A percentile compares a stretch with the other conserved stretches of the same genome.
Evolutionary conservation across 2,113 vertebrate species (phyloP).

Genomic region (Neolamprologus sp.): DNA sequence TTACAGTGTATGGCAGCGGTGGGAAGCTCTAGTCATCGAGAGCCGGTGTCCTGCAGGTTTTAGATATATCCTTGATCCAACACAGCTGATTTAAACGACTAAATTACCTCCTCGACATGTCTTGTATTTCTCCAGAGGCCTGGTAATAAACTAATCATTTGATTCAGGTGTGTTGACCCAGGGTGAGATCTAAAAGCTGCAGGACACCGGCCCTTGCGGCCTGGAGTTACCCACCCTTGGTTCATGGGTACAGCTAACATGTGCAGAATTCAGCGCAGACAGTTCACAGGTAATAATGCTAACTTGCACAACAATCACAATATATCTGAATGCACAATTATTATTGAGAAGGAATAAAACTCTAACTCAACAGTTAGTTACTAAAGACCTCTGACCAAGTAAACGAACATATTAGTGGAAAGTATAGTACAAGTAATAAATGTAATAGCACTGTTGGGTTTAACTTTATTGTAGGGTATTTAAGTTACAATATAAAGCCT

Average conservation of each 20-base stretch:
- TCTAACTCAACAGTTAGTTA: background rate
- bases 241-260: background rate
- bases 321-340: background rate
- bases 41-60: rapidly evolving
- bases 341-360: background rate
- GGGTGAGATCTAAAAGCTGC: background rate
- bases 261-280: background rate
- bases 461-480: background rate
- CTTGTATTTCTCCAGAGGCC: background rate
- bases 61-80: background rate
- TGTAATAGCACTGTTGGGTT: background rate
- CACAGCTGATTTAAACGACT: background rate
- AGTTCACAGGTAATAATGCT: background rate
- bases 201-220: rapidly evolving
- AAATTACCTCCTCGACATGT: background rate
- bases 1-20: background rate
- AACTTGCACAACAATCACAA: rapidly evolving
- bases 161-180: background rate
- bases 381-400: background rate
- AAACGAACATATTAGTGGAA: background rate
- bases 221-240: background rate
- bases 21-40: background rate
- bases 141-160: background rate
- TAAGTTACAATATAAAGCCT: background rate
- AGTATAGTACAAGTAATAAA: background rate